Evolutionary conservation across 2,888 invertebrate species (phyloP), one percentile per base, ranked within the genome.

Genomic region (Mythimna loreyi): DNA sequence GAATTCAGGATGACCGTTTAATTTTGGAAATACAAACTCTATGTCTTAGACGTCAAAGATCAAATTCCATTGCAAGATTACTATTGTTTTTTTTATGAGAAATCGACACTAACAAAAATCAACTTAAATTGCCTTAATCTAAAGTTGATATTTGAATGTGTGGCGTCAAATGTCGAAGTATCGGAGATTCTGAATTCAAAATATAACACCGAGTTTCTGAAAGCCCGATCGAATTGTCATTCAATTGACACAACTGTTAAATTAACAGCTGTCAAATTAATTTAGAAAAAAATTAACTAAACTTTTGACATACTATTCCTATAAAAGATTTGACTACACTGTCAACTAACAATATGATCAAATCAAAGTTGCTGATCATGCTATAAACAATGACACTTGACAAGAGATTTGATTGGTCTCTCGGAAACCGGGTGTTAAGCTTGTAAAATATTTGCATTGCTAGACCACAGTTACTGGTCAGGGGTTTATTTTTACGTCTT

Each of bases 361-460:
- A n/a, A n/a, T n/a, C n/a, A n/a, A n/a, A n/a, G n/a, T n/a, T n/a
- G n/a, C n/a, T n/a, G n/a, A n/a, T n/a, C n/a, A n/a, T n/a, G n/a
- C n/a, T n/a, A n/a, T n/a, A n/a, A n/a, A n/a, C n/a, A n/a, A n/a
- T n/a, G n/a, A n/a, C n/a, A n/a, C n/a, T n/a, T n/a, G n/a, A n/a
- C n/a, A n/a, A n/a, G n/a, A n/a, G n/a, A n/a, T n/a, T n/a, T n/a
- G n/a, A n/a, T n/a, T n/a, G n/a, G n/a, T n/a, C n/a, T n/a, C n/a
- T n/a, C n/a, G n/a, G n/a, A n/a, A n/a, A n/a, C n/a, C n/a, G n/a
- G n/a, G n/a, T n/a, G n/a, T n/a, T n/a, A n/a, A n/a, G n/a, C n/a
- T n/a, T n/a, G n/a, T n/a, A n/a, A n/a, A n/a, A n/a, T n/a, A n/a
- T 50, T 56, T 57, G 61, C 40, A 13, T 67, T 33, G 45, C 36